Evolutionary conservation across 2,888 invertebrate genomes (phyloP), one percentile per base, ranked within the genome.

Genomic region (Phyllotreta cruciferae): DNA sequence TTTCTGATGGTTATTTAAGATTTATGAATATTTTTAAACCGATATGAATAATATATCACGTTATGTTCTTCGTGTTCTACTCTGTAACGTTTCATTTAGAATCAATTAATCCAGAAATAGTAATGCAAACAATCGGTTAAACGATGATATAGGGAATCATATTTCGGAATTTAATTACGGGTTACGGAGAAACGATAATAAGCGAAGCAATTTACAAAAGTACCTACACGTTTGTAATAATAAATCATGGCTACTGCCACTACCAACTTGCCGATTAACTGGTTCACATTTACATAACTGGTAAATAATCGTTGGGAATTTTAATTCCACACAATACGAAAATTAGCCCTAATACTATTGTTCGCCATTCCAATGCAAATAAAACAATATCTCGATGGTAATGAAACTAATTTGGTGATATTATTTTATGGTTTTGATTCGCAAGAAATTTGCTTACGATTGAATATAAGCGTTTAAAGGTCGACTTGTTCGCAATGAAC

Each of bases 261-360:
- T 56, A 56, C 56, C 41, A 44, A 44, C 56, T 36, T 56, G 24
- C 24, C 44, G 45, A 44, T 56, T 56, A 56, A 44, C 56, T 56
- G 56, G 56, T 56, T 56, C 41, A 54, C 54, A 54, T 54, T 54
- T 56, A 56, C 56, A 56, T 56, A 56, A 56, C 56, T 56, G 56
- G 56, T 24, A 56, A 44, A 56, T 56, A 56, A 44, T 44, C 56
- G 42, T 35, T 42, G 56, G 34, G 56, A 56, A 56, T 56, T 56
- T 56, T 50, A 50, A 50, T 50, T 50, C 36, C 14, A 50, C 3
- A 50, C 50, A 50, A 50, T 50, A 50, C 14, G 50, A 50, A 50
- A 50, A 35, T 50, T 50, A 50, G 50, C 36, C 50, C 50, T 50
- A 50, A 50, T 50, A 50, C 50, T 50, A 50, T 50, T 50, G 50